Conservation (phyloP, 2,113 vertebrate species). For the Bettongia penicillata region DNA sequence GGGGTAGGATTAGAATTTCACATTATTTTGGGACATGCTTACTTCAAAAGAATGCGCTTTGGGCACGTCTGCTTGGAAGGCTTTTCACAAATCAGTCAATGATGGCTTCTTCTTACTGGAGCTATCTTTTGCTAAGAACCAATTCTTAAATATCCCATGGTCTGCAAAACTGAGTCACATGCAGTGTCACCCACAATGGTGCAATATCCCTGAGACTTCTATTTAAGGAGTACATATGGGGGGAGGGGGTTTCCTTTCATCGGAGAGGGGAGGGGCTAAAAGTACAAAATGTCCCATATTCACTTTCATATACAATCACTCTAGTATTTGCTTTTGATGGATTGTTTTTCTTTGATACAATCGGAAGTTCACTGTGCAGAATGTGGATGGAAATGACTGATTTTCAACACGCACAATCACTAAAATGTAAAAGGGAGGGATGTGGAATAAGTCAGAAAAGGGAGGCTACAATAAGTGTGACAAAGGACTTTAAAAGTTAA, state of each 20-base stretch:
- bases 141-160: not conserved
- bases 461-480: not conserved
- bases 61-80: constrained; percentile 5
- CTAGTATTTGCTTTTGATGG: not conserved
- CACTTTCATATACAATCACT: not conserved
- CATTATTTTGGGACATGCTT: not conserved
- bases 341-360: not conserved
- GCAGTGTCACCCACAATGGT: no score
- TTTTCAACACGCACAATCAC: not conserved
- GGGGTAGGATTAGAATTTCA: no score
- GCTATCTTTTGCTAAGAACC: not conserved
- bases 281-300: not conserved
- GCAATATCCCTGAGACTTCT: no score
- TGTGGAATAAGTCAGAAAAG: not conserved
- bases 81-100: not conserved
- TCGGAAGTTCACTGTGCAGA: not conserved
- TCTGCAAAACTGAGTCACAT: not conserved
- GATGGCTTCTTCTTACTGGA: not conserved
- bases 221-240: not conserved
- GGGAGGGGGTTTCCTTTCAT: not conserved
- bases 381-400: not conserved
- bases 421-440: not conserved
- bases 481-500: not conserved
- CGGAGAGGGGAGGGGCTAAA: not conserved
- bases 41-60: not conserved